A percentile compares a stretch with the other conserved stretches of the same genome.
These are phyloP conservation scores for western clawed frog (Xenopus tropicalis) DNA, from an alignment of 2,113 vertebrate genomes.

Conservation along the genomic window DNA sequence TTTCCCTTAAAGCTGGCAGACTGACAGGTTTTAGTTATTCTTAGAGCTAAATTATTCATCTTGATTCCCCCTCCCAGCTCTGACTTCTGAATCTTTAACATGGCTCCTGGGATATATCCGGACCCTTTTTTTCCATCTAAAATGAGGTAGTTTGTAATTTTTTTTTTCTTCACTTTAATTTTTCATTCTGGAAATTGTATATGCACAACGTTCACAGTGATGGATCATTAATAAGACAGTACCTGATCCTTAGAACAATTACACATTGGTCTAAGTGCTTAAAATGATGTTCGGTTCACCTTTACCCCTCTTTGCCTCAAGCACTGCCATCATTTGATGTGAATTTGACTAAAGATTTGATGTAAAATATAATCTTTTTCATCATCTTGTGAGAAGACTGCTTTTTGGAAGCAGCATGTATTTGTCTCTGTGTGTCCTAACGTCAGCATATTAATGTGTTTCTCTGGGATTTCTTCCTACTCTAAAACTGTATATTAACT, in stretches of 20 bases:
- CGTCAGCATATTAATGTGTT: constrained; percentile 26
- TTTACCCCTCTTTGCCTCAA: background rate
- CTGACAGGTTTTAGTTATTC: constrained; percentile 58
- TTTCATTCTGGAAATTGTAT: constrained; percentile 45
- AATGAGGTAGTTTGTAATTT: constrained; percentile 53
- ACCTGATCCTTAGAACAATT: constrained; percentile 8
- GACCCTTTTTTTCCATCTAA: constrained; percentile 34
- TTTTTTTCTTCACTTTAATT: constrained; percentile 47
- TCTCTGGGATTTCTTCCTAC: constrained; percentile 22
- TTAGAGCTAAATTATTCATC: constrained; percentile 66
- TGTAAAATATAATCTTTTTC: constrained; percentile 20
- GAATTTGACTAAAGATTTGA: constrained; percentile 9
- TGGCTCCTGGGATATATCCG: constrained; percentile 49
- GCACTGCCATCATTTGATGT: constrained; percentile 7
- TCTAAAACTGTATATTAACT: too few relatives aligned
- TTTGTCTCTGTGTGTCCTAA: constrained; percentile 21
- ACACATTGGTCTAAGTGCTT: background rate
- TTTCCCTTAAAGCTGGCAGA: constrained; percentile 35
- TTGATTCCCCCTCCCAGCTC: constrained; percentile 49
- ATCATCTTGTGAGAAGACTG: constrained; percentile 7
- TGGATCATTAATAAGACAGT: background rate
- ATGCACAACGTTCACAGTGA: background rate
- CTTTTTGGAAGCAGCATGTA: background rate
- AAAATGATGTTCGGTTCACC: constrained; percentile 1
- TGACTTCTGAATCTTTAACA: constrained; percentile 57